phyloP scores from a whole-genome alignment of 64 coral and sea anemone species.

The Acropora yongei region DNA sequence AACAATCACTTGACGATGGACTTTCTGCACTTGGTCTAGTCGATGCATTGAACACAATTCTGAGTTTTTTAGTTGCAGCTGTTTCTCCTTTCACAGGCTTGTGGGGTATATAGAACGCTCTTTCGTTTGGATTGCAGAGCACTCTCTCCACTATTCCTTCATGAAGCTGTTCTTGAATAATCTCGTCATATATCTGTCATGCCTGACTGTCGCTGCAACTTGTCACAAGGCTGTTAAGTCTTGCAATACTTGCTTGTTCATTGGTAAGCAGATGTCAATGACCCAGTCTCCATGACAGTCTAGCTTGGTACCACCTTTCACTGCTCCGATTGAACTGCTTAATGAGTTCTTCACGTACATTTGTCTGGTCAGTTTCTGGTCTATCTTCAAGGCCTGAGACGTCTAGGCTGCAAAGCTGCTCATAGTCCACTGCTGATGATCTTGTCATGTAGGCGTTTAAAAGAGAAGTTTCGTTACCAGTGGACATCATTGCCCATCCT shows the following conservation, averaged over 20 bases:
- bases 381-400: no score
- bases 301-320: conserved; percentile 27
- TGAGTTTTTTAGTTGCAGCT: background rate
- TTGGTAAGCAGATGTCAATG: background rate
- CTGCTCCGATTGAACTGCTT: background rate
- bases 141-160: conserved; percentile 14
- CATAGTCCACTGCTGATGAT: no score
- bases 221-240: conserved; percentile 12
- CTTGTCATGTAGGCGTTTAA: no score
- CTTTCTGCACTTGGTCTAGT: background rate
- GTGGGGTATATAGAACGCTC: conserved; percentile 6
- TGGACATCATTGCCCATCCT: no score
- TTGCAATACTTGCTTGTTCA: background rate
- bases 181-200: conserved; percentile 24
- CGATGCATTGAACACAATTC: conserved; percentile 7
- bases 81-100: background rate
- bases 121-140: background rate
- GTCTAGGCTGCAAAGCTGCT: no score
- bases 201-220: background rate
- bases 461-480: no score
- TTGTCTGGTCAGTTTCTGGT: no score
- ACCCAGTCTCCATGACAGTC: conserved; percentile 17
- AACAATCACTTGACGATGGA: conserved; percentile 44
- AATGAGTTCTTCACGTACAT: background rate
- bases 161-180: conserved; percentile 5